phyloP scores from a whole-genome alignment of 2,113 vertebrate genomes.

The Chitala chitala region DNA sequence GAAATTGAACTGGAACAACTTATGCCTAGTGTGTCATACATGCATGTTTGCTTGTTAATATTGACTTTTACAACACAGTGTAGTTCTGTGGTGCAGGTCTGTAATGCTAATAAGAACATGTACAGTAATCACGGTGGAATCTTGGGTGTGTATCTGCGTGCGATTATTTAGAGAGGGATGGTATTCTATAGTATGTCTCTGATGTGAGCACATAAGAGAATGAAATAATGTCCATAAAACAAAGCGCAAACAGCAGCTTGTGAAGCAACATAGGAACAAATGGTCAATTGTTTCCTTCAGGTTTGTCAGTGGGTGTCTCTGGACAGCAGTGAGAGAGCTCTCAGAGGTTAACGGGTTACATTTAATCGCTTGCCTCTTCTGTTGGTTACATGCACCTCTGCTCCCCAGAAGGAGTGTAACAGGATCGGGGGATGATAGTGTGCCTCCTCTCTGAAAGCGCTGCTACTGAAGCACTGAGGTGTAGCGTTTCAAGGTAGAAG shows the following conservation, averaged over 20 bases:
- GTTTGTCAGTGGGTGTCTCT: not conserved
- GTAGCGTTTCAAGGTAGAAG: not conserved
- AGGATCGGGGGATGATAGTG: not conserved
- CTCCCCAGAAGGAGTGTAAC: conserved; percentile 18
- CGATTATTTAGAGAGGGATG: no score
- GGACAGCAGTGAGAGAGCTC: not conserved
- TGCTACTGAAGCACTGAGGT: not conserved
- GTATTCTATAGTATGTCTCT: not conserved
- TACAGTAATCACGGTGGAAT: no score
- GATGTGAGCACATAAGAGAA: no score
- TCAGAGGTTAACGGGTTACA: conserved; percentile 21
- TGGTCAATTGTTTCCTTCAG: conserved; percentile 10
- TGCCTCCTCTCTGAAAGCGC: not conserved
- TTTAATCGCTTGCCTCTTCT: conserved; percentile 24
- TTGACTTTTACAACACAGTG: no score
- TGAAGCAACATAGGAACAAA: conserved; percentile 4
- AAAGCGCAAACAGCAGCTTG: conserved; percentile 8
- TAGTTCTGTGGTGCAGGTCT: no score
- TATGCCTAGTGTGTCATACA: no score
- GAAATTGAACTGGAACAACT: no score
- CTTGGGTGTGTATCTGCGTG: no score
- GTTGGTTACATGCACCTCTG: conserved; percentile 18
- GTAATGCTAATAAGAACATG: no score
- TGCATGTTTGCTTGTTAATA: no score
- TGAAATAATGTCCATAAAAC: not conserved